Evolutionary conservation across 2,888 invertebrate species (phyloP).

Genomic region (Galeopsomyia nigrocyanea): DNA sequence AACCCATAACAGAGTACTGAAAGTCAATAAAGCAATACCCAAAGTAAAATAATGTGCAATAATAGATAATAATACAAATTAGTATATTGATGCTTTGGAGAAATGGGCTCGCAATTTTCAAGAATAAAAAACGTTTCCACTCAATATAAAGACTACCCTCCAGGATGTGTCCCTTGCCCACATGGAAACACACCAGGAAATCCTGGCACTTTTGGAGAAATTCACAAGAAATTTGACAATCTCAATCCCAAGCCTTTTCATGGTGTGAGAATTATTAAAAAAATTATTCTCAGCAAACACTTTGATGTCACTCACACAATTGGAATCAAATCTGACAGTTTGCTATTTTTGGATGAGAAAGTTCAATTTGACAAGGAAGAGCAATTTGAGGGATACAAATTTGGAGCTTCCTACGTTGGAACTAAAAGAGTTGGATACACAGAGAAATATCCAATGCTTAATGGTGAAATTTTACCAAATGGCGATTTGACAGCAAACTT

Average conservation of each 20-base stretch:
- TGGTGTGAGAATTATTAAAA: conserved; percentile 58
- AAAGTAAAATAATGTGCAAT: conserved; percentile 16
- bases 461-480: conserved; percentile 60
- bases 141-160: conserved; percentile 38
- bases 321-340: conserved; percentile 57
- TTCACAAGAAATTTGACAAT: conserved; percentile 62
- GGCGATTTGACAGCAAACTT: conserved; percentile 61
- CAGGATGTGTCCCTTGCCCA: conserved; percentile 54
- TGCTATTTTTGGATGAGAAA: not conserved
- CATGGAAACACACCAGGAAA: conserved; percentile 58
- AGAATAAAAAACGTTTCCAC: conserved; percentile 18
- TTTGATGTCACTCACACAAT: conserved; percentile 60
- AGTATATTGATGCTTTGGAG: conserved; percentile 4
- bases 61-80: not conserved
- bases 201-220: conserved; percentile 64
- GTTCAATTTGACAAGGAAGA: not conserved
- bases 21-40: not conserved
- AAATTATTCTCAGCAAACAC: conserved; percentile 59
- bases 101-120: conserved; percentile 35
- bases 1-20: not conserved
- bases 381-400: conserved; percentile 59
- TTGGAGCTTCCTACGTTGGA: conserved; percentile 61
- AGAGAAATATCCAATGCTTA: conserved; percentile 61
- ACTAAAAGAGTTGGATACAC: conserved; percentile 57
- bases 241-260: conserved; percentile 64